Percentiles rank a stretch among this genome's conserved stretches.
Conservation (phyloP, 1,140 invertebrate species). For the Heliconius eleuchia region DNA sequence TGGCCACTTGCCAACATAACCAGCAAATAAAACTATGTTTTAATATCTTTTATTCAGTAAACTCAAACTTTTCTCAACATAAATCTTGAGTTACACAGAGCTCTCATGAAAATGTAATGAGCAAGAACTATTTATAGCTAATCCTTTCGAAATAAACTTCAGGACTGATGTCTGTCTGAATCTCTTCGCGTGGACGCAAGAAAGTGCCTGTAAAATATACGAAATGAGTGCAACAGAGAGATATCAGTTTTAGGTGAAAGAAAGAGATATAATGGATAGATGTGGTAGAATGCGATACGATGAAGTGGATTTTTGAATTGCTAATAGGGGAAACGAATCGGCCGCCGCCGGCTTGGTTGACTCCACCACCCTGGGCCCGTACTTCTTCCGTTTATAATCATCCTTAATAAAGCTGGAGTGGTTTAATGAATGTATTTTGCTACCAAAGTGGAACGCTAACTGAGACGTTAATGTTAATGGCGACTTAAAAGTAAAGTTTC, state of each 20-base stretch:
- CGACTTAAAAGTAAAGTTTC: slow-evolving; percentile 23
- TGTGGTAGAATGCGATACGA: slow-evolving; percentile 52
- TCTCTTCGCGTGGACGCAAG: slow-evolving; percentile 63
- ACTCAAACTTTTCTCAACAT: slow-evolving; percentile 76
- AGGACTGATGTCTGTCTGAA: slow-evolving; percentile 58
- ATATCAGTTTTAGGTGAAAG: slow-evolving; percentile 38
- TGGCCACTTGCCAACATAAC: slow-evolving; percentile 65
- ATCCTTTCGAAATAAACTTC: slow-evolving; percentile 76
- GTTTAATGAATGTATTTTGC: slow-evolving; percentile 73
- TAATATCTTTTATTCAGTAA: slow-evolving; percentile 77
- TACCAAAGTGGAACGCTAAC: slow-evolving; percentile 65
- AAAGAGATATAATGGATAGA: slow-evolving; percentile 56
- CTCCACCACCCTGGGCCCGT: slow-evolving; percentile 46
- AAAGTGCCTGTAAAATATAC: slow-evolving; percentile 61
- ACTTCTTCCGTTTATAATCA: slow-evolving; percentile 70
- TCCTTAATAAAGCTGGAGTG: slow-evolving; percentile 72
- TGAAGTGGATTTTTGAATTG: slow-evolving; percentile 75
- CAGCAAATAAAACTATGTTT: slow-evolving; percentile 59
- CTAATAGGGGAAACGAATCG: slow-evolving; percentile 75
- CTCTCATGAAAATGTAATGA: slow-evolving; percentile 78
- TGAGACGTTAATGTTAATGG: slow-evolving; percentile 39
- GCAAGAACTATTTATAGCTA: slow-evolving; percentile 78
- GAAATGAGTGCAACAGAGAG: slow-evolving; percentile 50
- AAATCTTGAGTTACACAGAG: slow-evolving; percentile 71
- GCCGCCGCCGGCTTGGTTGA: slow-evolving; percentile 53